Percentiles rank a stretch among this genome's conserved stretches.
These are phyloP conservation scores for Lasaia peninsularis DNA, from an alignment of 1,140 invertebrate genomes.

Conservation along the genomic window DNA sequence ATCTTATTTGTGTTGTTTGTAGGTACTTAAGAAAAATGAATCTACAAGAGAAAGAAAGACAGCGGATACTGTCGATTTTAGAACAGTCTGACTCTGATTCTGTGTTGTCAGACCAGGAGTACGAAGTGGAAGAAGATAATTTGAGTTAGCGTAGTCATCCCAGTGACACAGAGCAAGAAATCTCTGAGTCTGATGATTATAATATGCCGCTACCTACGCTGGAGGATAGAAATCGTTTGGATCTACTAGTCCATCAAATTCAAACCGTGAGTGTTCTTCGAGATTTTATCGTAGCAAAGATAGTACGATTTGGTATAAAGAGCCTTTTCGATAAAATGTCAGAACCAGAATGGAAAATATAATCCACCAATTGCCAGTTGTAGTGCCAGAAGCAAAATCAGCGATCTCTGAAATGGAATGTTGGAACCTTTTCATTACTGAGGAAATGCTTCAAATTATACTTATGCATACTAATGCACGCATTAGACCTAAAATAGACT, in stretches of 20 bases:
- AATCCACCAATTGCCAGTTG: slow-evolving; percentile 7
- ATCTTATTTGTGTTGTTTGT: slow-evolving; percentile 5
- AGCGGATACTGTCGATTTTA: slow-evolving; percentile 1
- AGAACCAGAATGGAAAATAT: slow-evolving; percentile 13
- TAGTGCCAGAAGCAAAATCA: slow-evolving; percentile 7
- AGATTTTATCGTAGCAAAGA: not conserved
- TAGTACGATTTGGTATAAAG: slow-evolving; percentile 4
- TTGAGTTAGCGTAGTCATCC: slow-evolving; percentile 16
- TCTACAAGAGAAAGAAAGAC: not conserved
- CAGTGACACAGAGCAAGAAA: slow-evolving; percentile 15
- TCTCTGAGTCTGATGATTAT: slow-evolving; percentile 11
- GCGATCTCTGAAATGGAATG: slow-evolving; percentile 17
- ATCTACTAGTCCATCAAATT: slow-evolving; percentile 11
- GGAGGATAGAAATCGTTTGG: slow-evolving; percentile 1
- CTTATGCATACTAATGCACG: slow-evolving; percentile 21
- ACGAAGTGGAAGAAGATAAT: slow-evolving; percentile 8
- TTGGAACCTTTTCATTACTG: slow-evolving; percentile 18
- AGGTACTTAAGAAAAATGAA: slow-evolving; percentile 6
- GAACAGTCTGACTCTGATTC: slow-evolving; percentile 4
- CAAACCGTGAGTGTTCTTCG: slow-evolving; percentile 13
- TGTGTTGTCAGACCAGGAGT: slow-evolving; percentile 4
- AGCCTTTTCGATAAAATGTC: slow-evolving; percentile 8
- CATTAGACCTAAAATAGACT: slow-evolving; percentile 16
- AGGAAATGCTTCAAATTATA: slow-evolving; percentile 15
- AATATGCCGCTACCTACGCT: slow-evolving; percentile 8